Percentiles rank a stretch among this genome's conserved stretches.
These are phyloP conservation scores for Matsumurasca onukii DNA, from an alignment of 1,140 invertebrate genomes.

Conservation along the genomic window DNA sequence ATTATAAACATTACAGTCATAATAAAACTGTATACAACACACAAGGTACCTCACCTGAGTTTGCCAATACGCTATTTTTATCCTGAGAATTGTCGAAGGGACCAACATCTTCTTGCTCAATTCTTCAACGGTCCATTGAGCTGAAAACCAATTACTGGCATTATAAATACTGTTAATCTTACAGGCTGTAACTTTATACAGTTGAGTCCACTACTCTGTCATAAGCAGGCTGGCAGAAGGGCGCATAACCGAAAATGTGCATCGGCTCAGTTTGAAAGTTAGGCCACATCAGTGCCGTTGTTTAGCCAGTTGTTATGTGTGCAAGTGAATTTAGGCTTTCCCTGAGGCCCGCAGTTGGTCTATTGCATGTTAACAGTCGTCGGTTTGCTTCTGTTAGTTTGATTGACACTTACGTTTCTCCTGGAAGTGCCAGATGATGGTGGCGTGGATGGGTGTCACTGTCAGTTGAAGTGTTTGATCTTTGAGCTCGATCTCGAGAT, in stretches of 20 bases:
- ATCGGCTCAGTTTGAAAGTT: too few relatives aligned
- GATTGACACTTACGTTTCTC: conserved; percentile 70
- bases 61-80: conserved; percentile 91
- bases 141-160: conserved; percentile 49
- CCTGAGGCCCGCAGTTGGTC: too few relatives aligned
- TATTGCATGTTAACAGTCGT: too few relatives aligned
- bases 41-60: conserved; percentile 61
- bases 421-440: conserved; percentile 94
- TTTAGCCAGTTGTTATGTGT: too few relatives aligned
- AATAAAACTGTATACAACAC: not conserved
- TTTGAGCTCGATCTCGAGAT: conserved; percentile 89
- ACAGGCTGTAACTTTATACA: too few relatives aligned
- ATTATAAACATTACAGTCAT: too few relatives aligned
- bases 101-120: conserved; percentile 81
- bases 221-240: too few relatives aligned
- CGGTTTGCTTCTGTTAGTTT: too few relatives aligned
- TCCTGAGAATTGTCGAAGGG: conserved; percentile 74
- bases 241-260: too few relatives aligned
- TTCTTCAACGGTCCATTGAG: conserved; percentile 81
- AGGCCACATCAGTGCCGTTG: too few relatives aligned
- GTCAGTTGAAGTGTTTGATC: conserved; percentile 78
- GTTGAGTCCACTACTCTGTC: too few relatives aligned
- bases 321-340: too few relatives aligned
- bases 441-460: conserved; percentile 91
- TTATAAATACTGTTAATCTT: not conserved